Percentiles rank a stretch among this genome's conserved stretches.
Conservation (phyloP, 2,888 invertebrate genomes). For the Bombylius discolor region DNA sequence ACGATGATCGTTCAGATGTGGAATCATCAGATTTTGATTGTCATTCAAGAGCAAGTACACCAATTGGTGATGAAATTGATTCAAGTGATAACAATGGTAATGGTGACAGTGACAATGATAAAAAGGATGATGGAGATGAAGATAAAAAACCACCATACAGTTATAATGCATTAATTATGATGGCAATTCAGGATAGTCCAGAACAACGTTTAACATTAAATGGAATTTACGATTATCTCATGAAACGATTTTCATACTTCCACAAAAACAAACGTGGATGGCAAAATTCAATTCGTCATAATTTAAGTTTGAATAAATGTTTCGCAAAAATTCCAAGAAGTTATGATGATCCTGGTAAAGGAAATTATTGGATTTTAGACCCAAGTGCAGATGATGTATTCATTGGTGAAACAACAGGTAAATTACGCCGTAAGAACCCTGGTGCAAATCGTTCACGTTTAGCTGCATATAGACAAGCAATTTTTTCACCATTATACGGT, state of each 20-base stretch:
- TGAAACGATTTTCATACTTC: constrained; percentile 96
- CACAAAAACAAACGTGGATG: constrained; percentile 91
- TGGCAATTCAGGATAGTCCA: constrained; percentile 94
- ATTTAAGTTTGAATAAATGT: constrained; percentile 93
- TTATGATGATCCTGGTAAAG: constrained; percentile 98
- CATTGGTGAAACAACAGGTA: constrained; percentile 95
- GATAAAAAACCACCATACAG: constrained; percentile 92
- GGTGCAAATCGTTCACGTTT: constrained; percentile 77
- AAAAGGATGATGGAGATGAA: constrained; percentile 22
- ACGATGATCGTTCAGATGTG: constrained; percentile 19
- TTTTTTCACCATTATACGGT: constrained; percentile 27
- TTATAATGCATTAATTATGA: constrained; percentile 98
- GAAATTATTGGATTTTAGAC: constrained; percentile 99
- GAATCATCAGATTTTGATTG: constrained; percentile 30
- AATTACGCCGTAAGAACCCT: constrained; percentile 79
- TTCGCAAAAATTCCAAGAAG: constrained; percentile 94
- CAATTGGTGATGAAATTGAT: constrained; percentile 20
- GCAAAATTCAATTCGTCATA: constrained; percentile 98
- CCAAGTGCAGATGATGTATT: constrained; percentile 97
- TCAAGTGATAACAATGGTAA: constrained; percentile 20
- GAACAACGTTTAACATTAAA: constrained; percentile 87
- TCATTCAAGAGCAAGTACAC: constrained; percentile 31
- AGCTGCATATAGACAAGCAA: constrained; percentile 70
- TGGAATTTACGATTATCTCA: constrained; percentile 97
- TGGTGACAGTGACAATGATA: constrained; percentile 14